Conservation (phyloP, 1,140 invertebrate species). For the Trichonephila clavipes region DNA sequence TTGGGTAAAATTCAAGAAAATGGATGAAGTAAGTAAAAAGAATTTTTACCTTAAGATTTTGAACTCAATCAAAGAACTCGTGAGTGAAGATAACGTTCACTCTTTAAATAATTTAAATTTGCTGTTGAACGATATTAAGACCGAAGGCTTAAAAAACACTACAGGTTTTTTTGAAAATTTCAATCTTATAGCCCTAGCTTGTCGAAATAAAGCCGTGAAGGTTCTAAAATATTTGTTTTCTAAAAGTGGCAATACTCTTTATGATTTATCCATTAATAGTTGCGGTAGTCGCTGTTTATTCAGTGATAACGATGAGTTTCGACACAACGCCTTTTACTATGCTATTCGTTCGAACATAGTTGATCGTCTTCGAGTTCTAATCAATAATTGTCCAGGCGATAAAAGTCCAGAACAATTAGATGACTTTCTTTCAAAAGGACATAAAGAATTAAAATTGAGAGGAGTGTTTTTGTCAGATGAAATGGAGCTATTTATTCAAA, state of each 20-base stretch:
- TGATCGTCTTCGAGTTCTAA: neutral
- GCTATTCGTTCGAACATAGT: slow-evolving; percentile 40
- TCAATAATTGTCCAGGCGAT: neutral
- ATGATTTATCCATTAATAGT: neutral
- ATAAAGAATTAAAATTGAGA: slow-evolving; percentile 46
- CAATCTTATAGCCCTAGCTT: slow-evolving; percentile 33
- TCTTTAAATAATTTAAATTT: neutral
- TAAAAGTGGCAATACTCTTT: neutral
- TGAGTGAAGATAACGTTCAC: neutral
- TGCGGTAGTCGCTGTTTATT: neutral
- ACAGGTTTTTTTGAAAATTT: neutral
- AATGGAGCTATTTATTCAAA: slow-evolving; percentile 45
- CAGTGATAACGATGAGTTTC: neutral
- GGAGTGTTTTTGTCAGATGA: neutral
- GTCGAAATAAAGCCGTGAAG: slow-evolving; percentile 19
- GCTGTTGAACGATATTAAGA: neutral
- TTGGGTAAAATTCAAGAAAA: no score
- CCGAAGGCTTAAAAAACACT: neutral
- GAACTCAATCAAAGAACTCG: neutral
- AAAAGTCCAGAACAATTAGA: slow-evolving; percentile 23
- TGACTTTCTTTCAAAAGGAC: slow-evolving; percentile 20
- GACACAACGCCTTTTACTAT: slow-evolving; percentile 42
- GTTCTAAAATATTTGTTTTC: slow-evolving; percentile 28
- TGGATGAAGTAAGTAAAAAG: slow-evolving; percentile 22
- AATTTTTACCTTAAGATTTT: slow-evolving; percentile 30